Base-by-base conservation (phyloP, 2,797 vertebrate genomes). In the Sebastes nivosus region DNA sequence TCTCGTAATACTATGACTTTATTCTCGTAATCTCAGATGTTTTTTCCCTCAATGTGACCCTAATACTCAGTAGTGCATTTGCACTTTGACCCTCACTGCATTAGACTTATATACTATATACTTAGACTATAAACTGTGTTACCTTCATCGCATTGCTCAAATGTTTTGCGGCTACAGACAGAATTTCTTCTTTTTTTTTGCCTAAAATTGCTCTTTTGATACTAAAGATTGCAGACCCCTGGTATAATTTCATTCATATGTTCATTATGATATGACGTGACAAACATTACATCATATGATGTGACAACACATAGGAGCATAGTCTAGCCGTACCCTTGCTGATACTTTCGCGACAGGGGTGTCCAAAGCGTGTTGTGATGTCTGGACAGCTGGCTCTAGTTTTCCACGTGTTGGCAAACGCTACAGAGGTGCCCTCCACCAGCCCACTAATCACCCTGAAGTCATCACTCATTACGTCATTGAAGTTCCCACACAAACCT, bases 401-500 rank as follows among this genome's bases (percentile, higher is more conserved):
- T 90, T 97, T 97, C 97, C 96, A 97, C 0, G 94, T 93, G 87
- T 97, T 97, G 60, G 86, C 96, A 75, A 97, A 98, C 1, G 91
- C 94, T 79, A 92, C 79, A 52, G 95, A 93, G 3, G 96, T 97
- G 68, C 94, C 95, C 86, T 98, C 96, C 76, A 95, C 95, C 71
- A 97, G 92, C 59, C 97, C 97, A 59, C 89, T 95, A 1, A 30
- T 72, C 25, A 91, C 95, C 82, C 54, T 93, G 85, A 97, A 97
- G 82, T 98, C 97, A 25, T 98, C 97, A 3, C 69, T 83, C 85
- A 96, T 94, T 8, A 93, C 88, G 80, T 95, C 91, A 79, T 98
- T 98, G 90, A 96, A 98, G 94, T 97, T 97, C 2, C 97, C 97
- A 86, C 97, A 98, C 74, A 98, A 94, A 61, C 97, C 97, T 98